Evolutionary conservation across 2,113 vertebrate species (phyloP).

Genomic region (Bucco capensis): DNA sequence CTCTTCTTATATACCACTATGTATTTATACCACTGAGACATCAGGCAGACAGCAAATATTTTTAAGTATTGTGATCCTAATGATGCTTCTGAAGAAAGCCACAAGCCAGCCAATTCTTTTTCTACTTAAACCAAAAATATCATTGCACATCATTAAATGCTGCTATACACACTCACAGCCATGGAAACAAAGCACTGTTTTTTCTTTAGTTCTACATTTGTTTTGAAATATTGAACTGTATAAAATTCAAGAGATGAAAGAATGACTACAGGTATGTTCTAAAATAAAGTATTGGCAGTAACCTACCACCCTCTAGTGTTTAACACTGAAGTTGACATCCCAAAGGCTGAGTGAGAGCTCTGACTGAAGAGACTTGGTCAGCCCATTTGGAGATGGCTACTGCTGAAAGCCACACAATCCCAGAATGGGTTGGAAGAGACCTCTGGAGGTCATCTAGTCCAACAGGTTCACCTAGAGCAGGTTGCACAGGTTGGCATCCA

Average conservation of each 20-base stretch:
- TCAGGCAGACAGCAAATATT: background rate
- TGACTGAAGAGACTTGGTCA: background rate
- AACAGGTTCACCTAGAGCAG: no score
- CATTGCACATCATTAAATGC: background rate
- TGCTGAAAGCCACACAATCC: no score
- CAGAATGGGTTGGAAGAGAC: no score
- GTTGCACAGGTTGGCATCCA: no score
- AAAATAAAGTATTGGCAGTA: background rate
- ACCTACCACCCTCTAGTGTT: constrained; percentile 58
- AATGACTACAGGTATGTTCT: accelerated
- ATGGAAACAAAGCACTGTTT: background rate
- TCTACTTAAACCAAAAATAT: background rate
- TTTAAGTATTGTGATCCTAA: background rate
- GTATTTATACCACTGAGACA: background rate
- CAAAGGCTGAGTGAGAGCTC: background rate
- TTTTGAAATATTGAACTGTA: background rate
- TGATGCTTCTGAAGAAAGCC: background rate
- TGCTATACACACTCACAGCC: accelerated
- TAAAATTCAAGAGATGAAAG: background rate
- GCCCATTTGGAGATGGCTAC: background rate
- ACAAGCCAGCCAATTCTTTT: background rate
- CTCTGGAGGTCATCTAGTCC: no score
- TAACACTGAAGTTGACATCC: background rate
- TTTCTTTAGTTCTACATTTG: background rate
- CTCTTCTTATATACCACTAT: background rate